phyloP scores from a whole-genome alignment of 2,888 invertebrate genomes.

The Hetaerina titia region DNA sequence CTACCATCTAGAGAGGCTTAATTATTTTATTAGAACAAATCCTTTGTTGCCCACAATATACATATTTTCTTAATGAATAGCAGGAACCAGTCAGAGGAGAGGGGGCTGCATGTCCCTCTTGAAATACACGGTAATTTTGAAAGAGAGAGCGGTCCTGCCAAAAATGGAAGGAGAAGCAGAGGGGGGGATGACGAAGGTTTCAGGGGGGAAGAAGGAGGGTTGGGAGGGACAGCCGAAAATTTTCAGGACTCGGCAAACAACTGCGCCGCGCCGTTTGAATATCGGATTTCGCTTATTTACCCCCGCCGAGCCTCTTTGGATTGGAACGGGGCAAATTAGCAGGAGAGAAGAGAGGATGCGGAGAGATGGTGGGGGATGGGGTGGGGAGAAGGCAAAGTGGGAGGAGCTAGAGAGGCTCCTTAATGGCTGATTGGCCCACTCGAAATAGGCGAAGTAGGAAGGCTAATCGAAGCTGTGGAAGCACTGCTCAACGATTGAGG shows the following conservation, averaged over 20 bases:
- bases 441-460: neutral
- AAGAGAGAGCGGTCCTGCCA: too few species aligned
- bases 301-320: neutral
- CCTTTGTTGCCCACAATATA: too few species aligned
- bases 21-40: too few species aligned
- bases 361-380: neutral
- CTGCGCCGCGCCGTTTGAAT: neutral
- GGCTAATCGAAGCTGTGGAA: neutral
- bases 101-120: neutral
- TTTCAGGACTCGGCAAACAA: slow-evolving; percentile 11
- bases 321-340: neutral
- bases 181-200: neutral
- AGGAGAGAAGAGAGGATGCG: neutral
- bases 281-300: slow-evolving; percentile 35
- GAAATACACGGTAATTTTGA: neutral
- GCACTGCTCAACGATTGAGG: neutral
- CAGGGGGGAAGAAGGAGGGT: neutral
- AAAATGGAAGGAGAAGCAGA: too few species aligned
- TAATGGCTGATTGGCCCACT: slow-evolving; percentile 26
- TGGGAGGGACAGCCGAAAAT: neutral
- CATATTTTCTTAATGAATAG: too few species aligned
- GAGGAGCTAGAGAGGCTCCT: neutral
- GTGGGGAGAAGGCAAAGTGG: neutral
- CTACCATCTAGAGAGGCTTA: too few species aligned
- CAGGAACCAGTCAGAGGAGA: neutral